Evolutionary conservation across 1,140 invertebrate genomes (phyloP), one percentile per base, ranked within the genome.

Genomic region (Lasaia peninsularis): DNA sequence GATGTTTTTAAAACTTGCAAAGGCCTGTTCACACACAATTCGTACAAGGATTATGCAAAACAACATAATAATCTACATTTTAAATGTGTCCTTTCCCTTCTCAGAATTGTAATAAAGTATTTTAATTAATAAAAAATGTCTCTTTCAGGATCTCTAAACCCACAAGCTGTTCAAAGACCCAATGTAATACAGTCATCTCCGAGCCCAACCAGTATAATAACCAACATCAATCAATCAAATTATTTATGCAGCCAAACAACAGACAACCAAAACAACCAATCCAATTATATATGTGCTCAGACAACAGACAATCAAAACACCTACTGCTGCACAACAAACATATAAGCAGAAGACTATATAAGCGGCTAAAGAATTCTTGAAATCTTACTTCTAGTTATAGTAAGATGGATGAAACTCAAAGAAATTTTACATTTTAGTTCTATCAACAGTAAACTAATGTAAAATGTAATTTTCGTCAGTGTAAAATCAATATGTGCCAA

Each of bases 211-310:
- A 84, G 86, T 20, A 82, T 90, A 55, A 89, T 89, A 35, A 63
- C 70, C 20, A 84, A 75, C 65, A 86, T 89, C 58, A 89, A 90
- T 57, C 87, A 89, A 24, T 86, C 87, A 0, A 88, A 80, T 53
- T 89, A 77, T 65, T 67, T 88, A 51, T 89, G 85, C 63, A 85
- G 75, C 56, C 71, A 80, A 59, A 67, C 73, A 8, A 55, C 75
- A 5, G 80, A 79, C 0, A 18, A 63, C 0, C 63, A 67, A 34
- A 37, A 44, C 56, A 52, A 49, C 64, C 40, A 65, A 49, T 21
- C 52, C 31, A 44, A 58, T 62, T 50, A 34, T 60, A 40, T 49
- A 56, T 34, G 50, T 50, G 14, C 56, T 56, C 28, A 73, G 78
- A 50, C 60, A 75, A 12, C 60, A 71, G 56, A 73, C 21, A 79